Evolutionary conservation across 2,888 invertebrate genomes (phyloP).

Genomic region (Desoria tigrina): DNA sequence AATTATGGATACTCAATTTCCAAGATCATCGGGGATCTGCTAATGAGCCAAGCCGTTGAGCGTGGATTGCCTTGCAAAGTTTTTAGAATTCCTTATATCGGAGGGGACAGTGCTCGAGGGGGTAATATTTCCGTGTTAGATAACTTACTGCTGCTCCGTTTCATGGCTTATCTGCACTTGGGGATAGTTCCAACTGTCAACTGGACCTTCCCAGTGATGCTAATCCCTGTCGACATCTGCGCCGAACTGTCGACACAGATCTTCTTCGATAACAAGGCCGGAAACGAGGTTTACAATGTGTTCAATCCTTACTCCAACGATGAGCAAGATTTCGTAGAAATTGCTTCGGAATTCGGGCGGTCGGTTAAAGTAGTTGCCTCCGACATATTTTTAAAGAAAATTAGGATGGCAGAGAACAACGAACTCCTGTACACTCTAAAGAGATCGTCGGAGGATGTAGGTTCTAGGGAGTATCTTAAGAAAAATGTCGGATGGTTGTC

Average conservation of each 20-base stretch:
- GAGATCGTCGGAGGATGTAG: not conserved
- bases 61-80: not conserved
- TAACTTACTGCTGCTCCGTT: not conserved
- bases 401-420: not conserved
- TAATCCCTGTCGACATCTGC: not conserved
- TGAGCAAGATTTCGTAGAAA: not conserved
- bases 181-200: not conserved
- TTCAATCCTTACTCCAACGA: not conserved
- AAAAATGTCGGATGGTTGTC: not conserved
- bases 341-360: not conserved
- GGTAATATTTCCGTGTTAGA: not conserved
- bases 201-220: not conserved
- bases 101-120: not conserved
- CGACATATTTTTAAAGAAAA: not conserved
- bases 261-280: not conserved
- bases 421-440: not conserved
- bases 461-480: too few species aligned
- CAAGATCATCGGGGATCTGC: not conserved
- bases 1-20: not conserved
- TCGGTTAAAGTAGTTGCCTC: not conserved
- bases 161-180: not conserved
- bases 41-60: not conserved
- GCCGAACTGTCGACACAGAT: not conserved
- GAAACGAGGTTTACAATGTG: not conserved
- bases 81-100: not conserved